These are phyloP conservation scores for Machaerirhynchus nigripectus DNA, from an alignment of 2,113 vertebrate genomes.

Conservation along the genomic window DNA sequence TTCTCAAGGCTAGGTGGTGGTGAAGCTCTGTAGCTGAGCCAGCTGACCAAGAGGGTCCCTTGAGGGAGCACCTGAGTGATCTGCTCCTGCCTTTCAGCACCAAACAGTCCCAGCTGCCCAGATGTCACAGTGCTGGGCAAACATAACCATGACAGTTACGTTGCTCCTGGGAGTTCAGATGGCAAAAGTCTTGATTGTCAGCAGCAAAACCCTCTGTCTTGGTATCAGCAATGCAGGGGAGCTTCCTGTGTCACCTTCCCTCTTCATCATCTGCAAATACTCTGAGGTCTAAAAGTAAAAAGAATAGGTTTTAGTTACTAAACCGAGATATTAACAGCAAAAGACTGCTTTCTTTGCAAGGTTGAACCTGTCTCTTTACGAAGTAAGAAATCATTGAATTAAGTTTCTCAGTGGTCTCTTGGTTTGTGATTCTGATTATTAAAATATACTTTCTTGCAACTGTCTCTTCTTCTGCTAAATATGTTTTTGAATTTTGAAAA, in stretches of 20 bases:
- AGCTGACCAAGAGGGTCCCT: accelerated
- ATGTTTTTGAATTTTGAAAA: background rate
- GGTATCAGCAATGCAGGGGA: background rate
- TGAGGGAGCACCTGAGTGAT: accelerated
- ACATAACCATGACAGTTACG: accelerated
- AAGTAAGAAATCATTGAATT: background rate
- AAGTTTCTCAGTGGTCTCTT: background rate
- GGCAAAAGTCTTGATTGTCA: background rate
- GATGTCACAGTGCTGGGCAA: background rate
- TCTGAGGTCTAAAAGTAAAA: background rate
- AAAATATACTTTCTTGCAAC: background rate
- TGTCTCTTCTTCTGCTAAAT: background rate
- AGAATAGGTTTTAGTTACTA: background rate
- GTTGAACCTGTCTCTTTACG: background rate
- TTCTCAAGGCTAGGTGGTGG: background rate
- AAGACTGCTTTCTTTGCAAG: background rate
- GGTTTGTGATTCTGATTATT: background rate
- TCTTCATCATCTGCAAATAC: background rate
- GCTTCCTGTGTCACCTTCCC: background rate
- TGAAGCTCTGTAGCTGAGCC: background rate
- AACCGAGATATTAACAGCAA: background rate
- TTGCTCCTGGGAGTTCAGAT: background rate
- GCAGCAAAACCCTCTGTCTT: background rate
- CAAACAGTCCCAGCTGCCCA: background rate
- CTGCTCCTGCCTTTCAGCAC: background rate